Evolutionary conservation across 2,113 vertebrate species (phyloP).

Genomic region (Rhineura floridana): DNA sequence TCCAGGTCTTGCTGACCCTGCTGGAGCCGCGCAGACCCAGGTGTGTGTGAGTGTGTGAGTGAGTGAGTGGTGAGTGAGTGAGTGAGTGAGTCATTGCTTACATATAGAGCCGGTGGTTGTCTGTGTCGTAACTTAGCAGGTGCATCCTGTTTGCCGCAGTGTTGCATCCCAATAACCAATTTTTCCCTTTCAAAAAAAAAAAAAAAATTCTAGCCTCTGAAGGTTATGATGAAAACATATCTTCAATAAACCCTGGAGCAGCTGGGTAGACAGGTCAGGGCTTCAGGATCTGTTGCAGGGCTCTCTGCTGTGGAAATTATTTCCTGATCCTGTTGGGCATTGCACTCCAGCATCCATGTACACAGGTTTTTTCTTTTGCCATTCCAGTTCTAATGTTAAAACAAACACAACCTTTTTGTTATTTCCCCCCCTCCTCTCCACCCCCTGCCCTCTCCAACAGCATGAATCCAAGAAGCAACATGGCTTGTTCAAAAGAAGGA

Average conservation of each 20-base stretch:
- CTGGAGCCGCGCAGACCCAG: slow-evolving; percentile 73
- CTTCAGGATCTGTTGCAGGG: background rate
- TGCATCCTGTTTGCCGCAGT: background rate
- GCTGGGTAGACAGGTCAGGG: background rate
- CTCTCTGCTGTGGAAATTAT: background rate
- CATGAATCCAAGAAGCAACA: background rate
- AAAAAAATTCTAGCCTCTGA: background rate
- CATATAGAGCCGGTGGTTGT: background rate
- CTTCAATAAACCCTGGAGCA: background rate
- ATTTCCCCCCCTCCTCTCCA: too few relatives aligned
- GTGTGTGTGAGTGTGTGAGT: too few relatives aligned
- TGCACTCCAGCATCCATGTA: background rate
- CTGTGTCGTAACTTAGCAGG: background rate
- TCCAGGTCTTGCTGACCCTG: slow-evolving; percentile 75
- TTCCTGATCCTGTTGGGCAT: background rate
- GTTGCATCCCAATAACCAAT: background rate
- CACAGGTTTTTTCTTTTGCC: background rate
- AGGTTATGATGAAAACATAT: background rate
- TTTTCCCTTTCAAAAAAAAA: background rate
- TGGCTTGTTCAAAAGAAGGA: background rate
- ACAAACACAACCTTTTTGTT: background rate
- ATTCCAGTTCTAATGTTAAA: background rate
- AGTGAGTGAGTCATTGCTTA: too few relatives aligned
- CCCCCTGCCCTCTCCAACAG: too few relatives aligned
- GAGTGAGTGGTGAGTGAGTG: too few relatives aligned